Evolutionary conservation across 2,888 invertebrate genomes (phyloP).

Genomic region (Melieria picta): DNA sequence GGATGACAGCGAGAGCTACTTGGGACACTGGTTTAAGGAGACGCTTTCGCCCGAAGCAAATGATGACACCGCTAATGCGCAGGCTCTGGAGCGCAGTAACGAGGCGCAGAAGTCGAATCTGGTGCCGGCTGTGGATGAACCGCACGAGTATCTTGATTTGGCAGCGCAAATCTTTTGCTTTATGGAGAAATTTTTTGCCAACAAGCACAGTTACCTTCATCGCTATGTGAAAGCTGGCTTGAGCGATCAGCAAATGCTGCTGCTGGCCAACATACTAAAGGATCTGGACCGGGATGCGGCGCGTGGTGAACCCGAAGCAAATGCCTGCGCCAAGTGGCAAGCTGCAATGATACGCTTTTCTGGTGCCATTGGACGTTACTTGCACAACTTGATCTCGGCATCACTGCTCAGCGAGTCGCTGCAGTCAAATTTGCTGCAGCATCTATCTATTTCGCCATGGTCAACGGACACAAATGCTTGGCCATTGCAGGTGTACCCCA

Average conservation of each 20-base stretch:
- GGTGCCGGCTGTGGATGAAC: conserved; percentile 82
- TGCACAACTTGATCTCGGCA: conserved; percentile 78
- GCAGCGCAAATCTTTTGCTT: conserved; percentile 89
- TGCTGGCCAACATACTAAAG: conserved; percentile 87
- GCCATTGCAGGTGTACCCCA: conserved; percentile 81
- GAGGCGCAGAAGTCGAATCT: conserved; percentile 67
- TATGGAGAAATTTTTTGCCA: conserved; percentile 79
- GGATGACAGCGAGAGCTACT: conserved; percentile 70
- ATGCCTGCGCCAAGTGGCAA: conserved; percentile 65
- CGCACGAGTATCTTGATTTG: conserved; percentile 86
- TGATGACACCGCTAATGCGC: conserved; percentile 69
- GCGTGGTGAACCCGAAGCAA: conserved; percentile 73
- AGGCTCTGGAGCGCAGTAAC: conserved; percentile 68
- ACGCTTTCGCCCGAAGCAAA: conserved; percentile 78
- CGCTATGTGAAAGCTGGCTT: conserved; percentile 75
- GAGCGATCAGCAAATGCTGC: conserved; percentile 88
- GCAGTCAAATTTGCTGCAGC: conserved; percentile 77
- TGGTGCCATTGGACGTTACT: conserved; percentile 64
- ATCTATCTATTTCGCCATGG: conserved; percentile 80
- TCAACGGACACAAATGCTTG: conserved; percentile 75
- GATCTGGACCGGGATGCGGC: conserved; percentile 92
- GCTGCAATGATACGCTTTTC: conserved; percentile 65
- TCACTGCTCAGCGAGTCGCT: conserved; percentile 74
- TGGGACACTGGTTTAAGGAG: conserved; percentile 94
- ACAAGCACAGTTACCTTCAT: conserved; percentile 69